A percentile compares a stretch with the other conserved stretches of the same genome.
Evolutionary conservation across 2,888 invertebrate genomes (phyloP).

Genomic region (Cantharis rustica): DNA sequence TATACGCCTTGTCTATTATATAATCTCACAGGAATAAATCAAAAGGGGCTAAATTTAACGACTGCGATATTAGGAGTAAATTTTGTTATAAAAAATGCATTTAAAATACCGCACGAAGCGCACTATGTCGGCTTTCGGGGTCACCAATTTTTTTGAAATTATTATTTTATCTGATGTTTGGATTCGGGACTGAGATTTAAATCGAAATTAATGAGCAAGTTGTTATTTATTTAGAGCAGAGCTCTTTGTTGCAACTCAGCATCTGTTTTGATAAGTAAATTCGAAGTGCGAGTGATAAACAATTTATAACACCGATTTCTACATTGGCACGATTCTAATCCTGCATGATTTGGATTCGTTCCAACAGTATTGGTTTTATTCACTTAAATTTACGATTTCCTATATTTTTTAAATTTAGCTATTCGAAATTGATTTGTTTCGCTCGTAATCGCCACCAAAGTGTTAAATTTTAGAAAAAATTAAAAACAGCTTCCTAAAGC

Average conservation of each 20-base stretch:
- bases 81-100: not conserved
- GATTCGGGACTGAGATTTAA: not conserved
- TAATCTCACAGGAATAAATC: not conserved
- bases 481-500: not conserved
- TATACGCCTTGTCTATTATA: not conserved
- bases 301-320: conserved; percentile 9
- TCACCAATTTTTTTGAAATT: not conserved
- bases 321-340: conserved; percentile 12
- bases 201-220: not conserved
- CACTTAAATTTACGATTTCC: conserved; percentile 9
- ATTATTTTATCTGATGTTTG: not conserved
- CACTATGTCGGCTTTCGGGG: not conserved
- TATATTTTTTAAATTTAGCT: conserved; percentile 3
- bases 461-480: not conserved
- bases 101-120: too few relatives aligned
- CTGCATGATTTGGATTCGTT: conserved; percentile 1
- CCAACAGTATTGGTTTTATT: conserved; percentile 13
- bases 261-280: conserved; percentile 1
- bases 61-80: not conserved
- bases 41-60: not conserved
- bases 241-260: not conserved
- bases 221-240: not conserved
- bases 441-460: not conserved
- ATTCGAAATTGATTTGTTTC: not conserved
- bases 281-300: not conserved